These are phyloP conservation scores for Toxotes lorentzi DNA, from an alignment of 2,797 vertebrate genomes.

Conservation along the genomic window DNA sequence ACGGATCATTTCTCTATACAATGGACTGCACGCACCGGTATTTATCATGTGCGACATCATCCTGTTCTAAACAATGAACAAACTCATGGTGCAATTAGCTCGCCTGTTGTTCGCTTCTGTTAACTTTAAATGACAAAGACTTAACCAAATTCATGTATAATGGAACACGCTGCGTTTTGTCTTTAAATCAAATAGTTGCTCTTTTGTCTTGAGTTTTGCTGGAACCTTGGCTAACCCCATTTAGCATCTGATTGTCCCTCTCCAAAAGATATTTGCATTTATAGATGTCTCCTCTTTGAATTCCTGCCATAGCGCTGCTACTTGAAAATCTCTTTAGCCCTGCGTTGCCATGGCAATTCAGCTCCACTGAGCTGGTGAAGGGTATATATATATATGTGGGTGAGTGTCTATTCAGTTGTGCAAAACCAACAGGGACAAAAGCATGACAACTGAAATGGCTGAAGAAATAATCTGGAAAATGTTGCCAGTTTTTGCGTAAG, in stretches of 20 bases:
- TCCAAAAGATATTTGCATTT: conserved; percentile 51
- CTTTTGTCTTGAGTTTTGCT: conserved; percentile 23
- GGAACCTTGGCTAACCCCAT: conserved; percentile 13
- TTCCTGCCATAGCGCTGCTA: conserved; percentile 56
- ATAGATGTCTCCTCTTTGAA: conserved; percentile 53
- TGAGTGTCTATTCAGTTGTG: conserved; percentile 40
- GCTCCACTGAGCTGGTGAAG: conserved; percentile 58
- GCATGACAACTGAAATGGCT: conserved; percentile 58
- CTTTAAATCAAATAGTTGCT: conserved; percentile 11
- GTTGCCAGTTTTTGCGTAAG: conserved; percentile 27
- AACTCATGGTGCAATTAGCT: conserved; percentile 12
- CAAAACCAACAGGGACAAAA: conserved; percentile 56
- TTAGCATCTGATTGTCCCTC: conserved; percentile 35
- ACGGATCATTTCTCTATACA: conserved; percentile 9
- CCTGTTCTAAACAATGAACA: background rate
- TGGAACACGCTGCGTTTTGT: background rate
- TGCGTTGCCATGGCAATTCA: conserved; percentile 80
- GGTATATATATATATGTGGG: conserved; percentile 48
- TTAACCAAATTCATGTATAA: background rate
- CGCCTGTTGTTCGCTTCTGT: background rate
- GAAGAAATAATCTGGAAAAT: conserved; percentile 54
- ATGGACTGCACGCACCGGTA: background rate
- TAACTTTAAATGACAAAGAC: conserved; percentile 18
- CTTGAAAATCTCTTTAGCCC: conserved; percentile 71
- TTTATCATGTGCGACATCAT: conserved; percentile 31